Percentiles rank a stretch among this genome's conserved stretches.
Conservation (phyloP, 2,797 vertebrate genomes). For the Champsocephalus esox region DNA sequence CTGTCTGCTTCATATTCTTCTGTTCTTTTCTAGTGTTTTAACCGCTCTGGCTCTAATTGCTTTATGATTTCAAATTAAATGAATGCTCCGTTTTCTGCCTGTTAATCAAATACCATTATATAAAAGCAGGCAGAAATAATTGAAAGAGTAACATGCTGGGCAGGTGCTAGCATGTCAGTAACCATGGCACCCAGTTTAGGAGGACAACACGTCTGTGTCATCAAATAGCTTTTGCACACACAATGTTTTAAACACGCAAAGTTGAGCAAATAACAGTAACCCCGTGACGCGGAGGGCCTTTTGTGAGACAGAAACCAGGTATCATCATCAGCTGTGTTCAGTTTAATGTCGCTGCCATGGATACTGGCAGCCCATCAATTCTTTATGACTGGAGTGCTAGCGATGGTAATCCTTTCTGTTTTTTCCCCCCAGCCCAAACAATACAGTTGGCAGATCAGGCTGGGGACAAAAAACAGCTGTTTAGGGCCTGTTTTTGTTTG, state of each 20-base stretch:
- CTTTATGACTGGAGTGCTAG: slow-evolving; percentile 83
- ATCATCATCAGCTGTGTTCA: slow-evolving; percentile 81
- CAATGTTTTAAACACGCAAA: slow-evolving; percentile 85
- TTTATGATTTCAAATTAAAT: slow-evolving; percentile 89
- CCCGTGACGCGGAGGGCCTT: slow-evolving; percentile 79
- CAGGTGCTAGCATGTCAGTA: slow-evolving; percentile 93
- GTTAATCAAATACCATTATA: slow-evolving; percentile 89
- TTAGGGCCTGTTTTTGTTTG: slow-evolving; percentile 82
- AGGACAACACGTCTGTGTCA: slow-evolving; percentile 86
- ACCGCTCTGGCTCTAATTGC: slow-evolving; percentile 83
- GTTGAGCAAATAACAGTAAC: slow-evolving; percentile 91
- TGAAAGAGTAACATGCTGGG: slow-evolving; percentile 86
- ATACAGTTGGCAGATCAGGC: slow-evolving; percentile 75
- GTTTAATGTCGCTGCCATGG: slow-evolving; percentile 89
- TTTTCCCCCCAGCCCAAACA: slow-evolving; percentile 63
- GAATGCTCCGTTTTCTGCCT: slow-evolving; percentile 82
- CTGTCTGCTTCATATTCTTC: slow-evolving; percentile 65
- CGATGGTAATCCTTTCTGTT: slow-evolving; percentile 79
- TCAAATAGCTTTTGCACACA: slow-evolving; percentile 88
- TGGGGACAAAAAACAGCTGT: slow-evolving; percentile 79
- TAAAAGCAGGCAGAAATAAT: slow-evolving; percentile 86
- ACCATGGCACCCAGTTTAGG: slow-evolving; percentile 84
- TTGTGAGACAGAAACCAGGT: slow-evolving; percentile 85
- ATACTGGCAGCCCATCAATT: slow-evolving; percentile 86
- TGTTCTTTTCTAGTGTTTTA: slow-evolving; percentile 75